Conservation (phyloP, 2,888 invertebrate genomes). For the Protonemura montana region DNA sequence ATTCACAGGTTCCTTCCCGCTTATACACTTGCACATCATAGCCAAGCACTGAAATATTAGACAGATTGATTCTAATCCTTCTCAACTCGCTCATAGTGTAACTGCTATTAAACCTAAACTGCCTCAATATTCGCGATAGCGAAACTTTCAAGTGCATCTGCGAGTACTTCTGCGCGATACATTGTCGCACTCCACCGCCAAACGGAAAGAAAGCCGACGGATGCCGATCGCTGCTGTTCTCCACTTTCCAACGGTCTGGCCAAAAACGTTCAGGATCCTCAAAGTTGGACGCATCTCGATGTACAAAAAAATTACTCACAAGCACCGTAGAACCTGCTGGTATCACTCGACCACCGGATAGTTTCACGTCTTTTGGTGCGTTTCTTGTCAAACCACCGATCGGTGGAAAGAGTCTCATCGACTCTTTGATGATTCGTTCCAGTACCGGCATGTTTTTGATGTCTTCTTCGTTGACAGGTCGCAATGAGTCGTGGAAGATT, state of each 20-base stretch:
- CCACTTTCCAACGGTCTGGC: slow-evolving; percentile 49
- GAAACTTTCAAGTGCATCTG: slow-evolving; percentile 49
- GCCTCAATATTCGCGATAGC: slow-evolving; percentile 48
- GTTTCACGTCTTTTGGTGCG: slow-evolving; percentile 40
- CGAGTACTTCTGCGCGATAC: slow-evolving; percentile 50
- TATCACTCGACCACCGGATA: slow-evolving; percentile 32
- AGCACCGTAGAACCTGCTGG: slow-evolving; percentile 44
- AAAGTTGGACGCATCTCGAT: slow-evolving; percentile 46
- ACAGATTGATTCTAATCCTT: not conserved
- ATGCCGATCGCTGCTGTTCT: slow-evolving; percentile 44
- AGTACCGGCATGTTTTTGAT: slow-evolving; percentile 48
- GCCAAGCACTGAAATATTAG: not conserved
- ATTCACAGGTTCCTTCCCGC: no score
- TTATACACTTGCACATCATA: not conserved
- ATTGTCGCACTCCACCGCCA: slow-evolving; percentile 48
- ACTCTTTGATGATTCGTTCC: slow-evolving; percentile 51
- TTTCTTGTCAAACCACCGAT: slow-evolving; percentile 43
- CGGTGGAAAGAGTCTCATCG: slow-evolving; percentile 49
- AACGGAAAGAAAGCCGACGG: slow-evolving; percentile 50
- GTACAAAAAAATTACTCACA: slow-evolving; percentile 45
- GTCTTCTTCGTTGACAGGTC: slow-evolving; percentile 47
- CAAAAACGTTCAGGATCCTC: slow-evolving; percentile 47
- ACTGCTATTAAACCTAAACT: slow-evolving; percentile 17
- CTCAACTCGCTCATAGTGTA: not conserved
- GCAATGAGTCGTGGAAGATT: slow-evolving; percentile 45